Evolutionary conservation across 2,888 invertebrate species (phyloP), one percentile per base, ranked within the genome.

Genomic region (Cosmopolites sordidus): DNA sequence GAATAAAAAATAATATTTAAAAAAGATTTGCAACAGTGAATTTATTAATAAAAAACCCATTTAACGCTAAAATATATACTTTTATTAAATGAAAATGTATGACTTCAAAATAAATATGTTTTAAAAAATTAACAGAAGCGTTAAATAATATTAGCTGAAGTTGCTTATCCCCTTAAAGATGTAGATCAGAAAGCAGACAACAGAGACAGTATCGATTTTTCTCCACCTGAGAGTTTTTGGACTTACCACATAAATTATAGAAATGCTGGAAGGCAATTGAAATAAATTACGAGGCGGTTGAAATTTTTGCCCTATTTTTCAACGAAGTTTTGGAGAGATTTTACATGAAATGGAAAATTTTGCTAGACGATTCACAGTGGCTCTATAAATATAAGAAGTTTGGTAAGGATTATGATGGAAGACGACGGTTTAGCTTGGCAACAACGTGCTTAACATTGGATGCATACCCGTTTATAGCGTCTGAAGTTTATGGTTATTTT

Each of bases 261-360:
- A 41, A 54, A 49, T 46, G 54, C 49, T 49, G 41, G 45, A 46
- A 54, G 22, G 54, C 54, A 54, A 54, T 54, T 49, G 54, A 54
- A 54, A 54, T 54, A 54, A 54, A 54, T 54, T 54, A 49, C 54
- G 37, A 43, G 33, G 49, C 37, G 49, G 46, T 54, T 45, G 43
- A 44, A 44, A 44, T 48, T 49, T 46, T 53, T 53, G 43, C 38
- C 45, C 46, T 44, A 49, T 54, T 54, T 49, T 47, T 47, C 47
- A 37, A 15, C 33, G 12, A 48, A 49, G 42, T 15, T 49, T 43
- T 49, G 22, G 15, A 37, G n/a, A 37, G 22, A 37, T 22, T 49
- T 43, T 43, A 42, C 43, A 48, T 37, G 48, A 49, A 49, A 49
- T 43, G 48, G 48, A 41, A 11, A 49, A 43, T 43, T 37, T 48